Evolutionary conservation across 2,797 vertebrate species (phyloP).

Genomic region (Enteromius viviparus): DNA sequence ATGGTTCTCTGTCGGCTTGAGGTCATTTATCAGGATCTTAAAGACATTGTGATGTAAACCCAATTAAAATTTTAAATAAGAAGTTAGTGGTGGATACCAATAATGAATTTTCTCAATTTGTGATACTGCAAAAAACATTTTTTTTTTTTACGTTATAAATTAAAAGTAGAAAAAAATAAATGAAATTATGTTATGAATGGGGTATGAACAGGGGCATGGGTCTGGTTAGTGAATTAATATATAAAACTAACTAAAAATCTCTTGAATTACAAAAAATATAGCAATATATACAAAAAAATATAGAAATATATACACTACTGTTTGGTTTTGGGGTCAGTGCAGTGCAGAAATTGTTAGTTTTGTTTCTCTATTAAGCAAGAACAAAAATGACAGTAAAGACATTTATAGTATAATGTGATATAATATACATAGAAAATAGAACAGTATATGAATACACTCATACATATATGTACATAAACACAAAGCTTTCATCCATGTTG

Average conservation of each 20-base stretch:
- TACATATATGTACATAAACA: too few relatives aligned
- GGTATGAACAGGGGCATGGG: neutral
- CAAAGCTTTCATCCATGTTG: too few relatives aligned
- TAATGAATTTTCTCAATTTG: neutral
- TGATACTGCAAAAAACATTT: neutral
- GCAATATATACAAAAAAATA: too few relatives aligned
- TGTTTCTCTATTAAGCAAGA: too few relatives aligned
- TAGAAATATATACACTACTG: neutral
- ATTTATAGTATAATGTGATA: neutral
- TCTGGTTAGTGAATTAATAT: neutral
- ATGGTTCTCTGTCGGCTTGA: slow-evolving; percentile 9
- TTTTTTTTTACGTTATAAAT: neutral
- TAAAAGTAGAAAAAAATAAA: neutral
- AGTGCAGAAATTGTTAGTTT: too few relatives aligned
- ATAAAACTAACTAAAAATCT: neutral
- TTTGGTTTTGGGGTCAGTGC: neutral
- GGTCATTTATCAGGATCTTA: slow-evolving; percentile 8
- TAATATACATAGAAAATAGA: too few relatives aligned
- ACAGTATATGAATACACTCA: too few relatives aligned
- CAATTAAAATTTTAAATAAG: neutral
- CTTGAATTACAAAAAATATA: neutral
- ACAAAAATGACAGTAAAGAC: neutral
- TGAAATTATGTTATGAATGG: neutral
- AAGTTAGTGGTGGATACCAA: neutral
- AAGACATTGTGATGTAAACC: neutral